These are phyloP conservation scores for Daktulosphaira vitifoliae DNA, from an alignment of 1,140 invertebrate species.

Conservation along the genomic window DNA sequence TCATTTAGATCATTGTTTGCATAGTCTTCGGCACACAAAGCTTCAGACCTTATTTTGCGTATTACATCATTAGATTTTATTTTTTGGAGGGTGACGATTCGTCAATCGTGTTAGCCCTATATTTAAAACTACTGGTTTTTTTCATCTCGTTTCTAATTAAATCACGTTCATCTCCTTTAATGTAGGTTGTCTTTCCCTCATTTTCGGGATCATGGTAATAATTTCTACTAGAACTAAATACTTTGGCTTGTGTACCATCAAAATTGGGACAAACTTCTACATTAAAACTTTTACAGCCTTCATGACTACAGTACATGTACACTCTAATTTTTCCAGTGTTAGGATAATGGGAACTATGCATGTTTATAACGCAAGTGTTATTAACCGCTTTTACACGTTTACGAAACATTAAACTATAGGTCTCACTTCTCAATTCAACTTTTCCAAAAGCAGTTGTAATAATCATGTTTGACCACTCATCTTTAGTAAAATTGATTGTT, in stretches of 20 bases:
- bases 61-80: constrained; percentile 3
- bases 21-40: neutral
- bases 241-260: no score
- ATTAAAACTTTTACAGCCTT: neutral
- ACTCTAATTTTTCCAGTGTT: neutral
- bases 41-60: neutral
- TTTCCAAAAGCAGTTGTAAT: neutral
- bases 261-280: no score
- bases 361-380: neutral
- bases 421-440: neutral
- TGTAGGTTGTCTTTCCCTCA: no score
- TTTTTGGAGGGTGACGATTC: neutral
- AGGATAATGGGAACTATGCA: neutral
- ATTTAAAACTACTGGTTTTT: neutral
- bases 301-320: neutral
- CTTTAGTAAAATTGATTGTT: neutral
- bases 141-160: no score
- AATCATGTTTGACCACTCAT: neutral
- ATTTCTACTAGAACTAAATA: no score
- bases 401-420: neutral
- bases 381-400: neutral
- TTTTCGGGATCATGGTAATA: no score
- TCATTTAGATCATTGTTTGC: neutral
- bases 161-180: no score
- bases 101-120: neutral